Evolutionary conservation across 35 echinoderm and acorn worm genomes (phyloP).

Genomic region (Patiria miniata): DNA sequence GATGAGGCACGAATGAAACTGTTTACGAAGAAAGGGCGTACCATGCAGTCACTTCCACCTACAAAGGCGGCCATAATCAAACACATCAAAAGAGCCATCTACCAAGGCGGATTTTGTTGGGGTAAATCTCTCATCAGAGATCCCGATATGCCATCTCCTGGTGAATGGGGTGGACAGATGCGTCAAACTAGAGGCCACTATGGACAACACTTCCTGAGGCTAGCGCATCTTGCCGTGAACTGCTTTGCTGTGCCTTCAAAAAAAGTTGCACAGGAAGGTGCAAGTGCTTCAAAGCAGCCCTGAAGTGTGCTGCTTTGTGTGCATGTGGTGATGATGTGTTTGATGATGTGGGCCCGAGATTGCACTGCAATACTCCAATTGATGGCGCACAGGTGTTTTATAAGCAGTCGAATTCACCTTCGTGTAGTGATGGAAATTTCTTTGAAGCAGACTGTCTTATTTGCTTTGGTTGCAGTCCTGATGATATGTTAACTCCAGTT

Average conservation of each 20-base stretch:
- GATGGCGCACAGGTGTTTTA: too few species aligned
- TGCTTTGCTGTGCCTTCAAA: slow-evolving; percentile 24
- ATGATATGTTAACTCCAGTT: too few species aligned
- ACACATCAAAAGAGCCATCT: slow-evolving; percentile 37
- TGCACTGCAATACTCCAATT: too few species aligned
- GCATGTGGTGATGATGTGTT: slow-evolving; percentile 7
- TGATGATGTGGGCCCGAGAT: too few species aligned
- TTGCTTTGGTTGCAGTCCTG: too few species aligned
- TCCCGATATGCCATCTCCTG: slow-evolving; percentile 6
- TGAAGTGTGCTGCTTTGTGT: slow-evolving; percentile 33
- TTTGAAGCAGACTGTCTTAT: too few species aligned
- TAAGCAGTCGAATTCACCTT: too few species aligned
- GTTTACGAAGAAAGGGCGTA: slow-evolving; percentile 23
- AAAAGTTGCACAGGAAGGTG: not conserved
- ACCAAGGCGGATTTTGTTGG: slow-evolving; percentile 23
- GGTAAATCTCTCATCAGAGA: not conserved
- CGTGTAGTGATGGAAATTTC: too few species aligned
- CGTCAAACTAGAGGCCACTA: not conserved
- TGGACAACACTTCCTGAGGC: slow-evolving; percentile 27
- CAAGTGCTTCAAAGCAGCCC: slow-evolving; percentile 13
- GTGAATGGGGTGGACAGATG: slow-evolving; percentile 32
- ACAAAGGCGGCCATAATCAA: slow-evolving; percentile 12
- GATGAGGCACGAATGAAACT: slow-evolving; percentile 30
- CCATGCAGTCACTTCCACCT: slow-evolving; percentile 19
- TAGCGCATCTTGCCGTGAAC: not conserved